Evolutionary conservation across 2,113 vertebrate genomes (phyloP).

Genomic region (Engraulis encrasicolus): DNA sequence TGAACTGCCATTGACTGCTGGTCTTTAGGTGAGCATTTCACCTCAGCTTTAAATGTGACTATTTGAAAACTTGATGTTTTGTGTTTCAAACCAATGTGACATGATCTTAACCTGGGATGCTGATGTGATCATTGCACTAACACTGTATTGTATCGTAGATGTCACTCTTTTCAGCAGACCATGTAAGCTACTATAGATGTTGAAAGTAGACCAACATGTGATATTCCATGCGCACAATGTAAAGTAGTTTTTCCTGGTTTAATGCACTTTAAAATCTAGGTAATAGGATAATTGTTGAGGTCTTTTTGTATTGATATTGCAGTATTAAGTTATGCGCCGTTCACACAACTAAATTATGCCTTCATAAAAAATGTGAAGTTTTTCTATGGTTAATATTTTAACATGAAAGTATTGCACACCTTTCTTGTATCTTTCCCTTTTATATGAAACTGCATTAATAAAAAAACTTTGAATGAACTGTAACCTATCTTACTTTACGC

Average conservation of each 20-base stretch:
- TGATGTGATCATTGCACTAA: not conserved
- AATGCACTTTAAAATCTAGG: not conserved
- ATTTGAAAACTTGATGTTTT: not conserved
- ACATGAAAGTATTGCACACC: not conserved
- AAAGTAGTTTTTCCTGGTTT: not conserved
- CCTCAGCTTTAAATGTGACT: slow-evolving; percentile 1
- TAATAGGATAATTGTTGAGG: not conserved
- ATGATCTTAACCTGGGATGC: not conserved
- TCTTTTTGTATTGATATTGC: not conserved
- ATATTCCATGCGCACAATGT: not conserved
- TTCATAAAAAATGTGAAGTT: not conserved
- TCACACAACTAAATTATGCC: not conserved
- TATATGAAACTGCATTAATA: not conserved
- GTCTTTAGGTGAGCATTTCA: not conserved
- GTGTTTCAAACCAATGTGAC: not conserved
- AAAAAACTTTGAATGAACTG: not conserved
- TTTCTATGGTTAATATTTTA: not conserved
- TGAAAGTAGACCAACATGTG: not conserved
- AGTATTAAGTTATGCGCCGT: not conserved
- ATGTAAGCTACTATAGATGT: not conserved
- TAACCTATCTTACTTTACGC: not conserved
- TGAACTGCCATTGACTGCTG: not conserved
- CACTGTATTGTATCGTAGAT: not conserved
- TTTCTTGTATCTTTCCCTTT: not conserved
- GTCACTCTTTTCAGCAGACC: not conserved